Base-by-base conservation (phyloP, 2,888 invertebrate genomes). In the Drosophila recens region DNA sequence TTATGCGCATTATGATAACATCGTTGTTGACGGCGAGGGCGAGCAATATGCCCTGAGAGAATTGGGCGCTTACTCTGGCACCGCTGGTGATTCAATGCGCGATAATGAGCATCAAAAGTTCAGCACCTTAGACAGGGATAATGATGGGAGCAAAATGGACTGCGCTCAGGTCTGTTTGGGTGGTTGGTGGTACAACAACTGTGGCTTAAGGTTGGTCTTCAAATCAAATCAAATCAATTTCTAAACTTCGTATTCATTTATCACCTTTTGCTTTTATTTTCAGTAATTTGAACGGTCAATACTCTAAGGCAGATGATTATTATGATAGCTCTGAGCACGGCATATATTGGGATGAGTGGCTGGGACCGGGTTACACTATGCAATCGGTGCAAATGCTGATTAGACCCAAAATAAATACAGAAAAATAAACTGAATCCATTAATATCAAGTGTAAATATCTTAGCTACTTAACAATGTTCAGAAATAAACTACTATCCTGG, bases 161-260 rank as follows among this genome's bases (percentile, higher is more conserved):
- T 96, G 96, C 90, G 95, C 96, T 0, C 90, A 92, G 43, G 94
- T 94, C 59, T 95, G 95, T 75, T 94, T 94, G 2, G 96, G 96
- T 0, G 96, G 94, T 1, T 96, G 96, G 96, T 96, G 96, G 96
- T 96, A 95, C 90, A 95, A 94, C 80, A 94, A 94, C 42, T 96
- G 96, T 78, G 95, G 95, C 76, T 94, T 94, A 75, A 94, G 94
- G 95, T 94, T 80, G 61, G 72, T 76, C 43, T 56, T 23, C 13
- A 17, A 4, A 23, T 23, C 3, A 27, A 30, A 20, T 13, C 13
- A 56, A 43, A 34, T 57, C 15, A 11, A 10, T 5, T 38, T 13
- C 3, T 10, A 10, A 15, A n/a, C 9, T 45, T 36, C 5, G 8
- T 30, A 5, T 48, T 23, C 11, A 27, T 13, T 30, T 38, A 27